Conservation (phyloP, 2,797 vertebrate species). For the Esox masquinongy region DNA sequence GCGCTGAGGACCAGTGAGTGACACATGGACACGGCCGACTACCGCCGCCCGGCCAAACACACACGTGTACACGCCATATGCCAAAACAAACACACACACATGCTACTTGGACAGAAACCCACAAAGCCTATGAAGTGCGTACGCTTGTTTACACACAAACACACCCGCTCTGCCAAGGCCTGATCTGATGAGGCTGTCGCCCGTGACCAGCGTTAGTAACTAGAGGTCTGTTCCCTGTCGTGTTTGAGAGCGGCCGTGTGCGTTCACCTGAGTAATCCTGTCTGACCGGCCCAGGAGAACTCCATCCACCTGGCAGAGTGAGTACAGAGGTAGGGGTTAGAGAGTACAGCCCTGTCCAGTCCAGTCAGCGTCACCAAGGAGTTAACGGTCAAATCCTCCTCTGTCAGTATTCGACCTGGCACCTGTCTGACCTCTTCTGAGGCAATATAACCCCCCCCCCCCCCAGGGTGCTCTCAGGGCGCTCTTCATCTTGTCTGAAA, state of each 20-base stretch:
- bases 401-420: not conserved
- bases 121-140: not conserved
- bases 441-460: not conserved
- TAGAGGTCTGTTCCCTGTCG: not conserved
- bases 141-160: not conserved
- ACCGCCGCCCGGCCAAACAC: not conserved
- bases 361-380: slow-evolving; percentile 34
- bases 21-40: not conserved
- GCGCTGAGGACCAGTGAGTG: slow-evolving; percentile 68
- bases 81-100: not conserved
- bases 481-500: not conserved
- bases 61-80: not conserved
- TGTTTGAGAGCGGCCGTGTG: not conserved
- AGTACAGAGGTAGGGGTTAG: not conserved
- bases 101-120: not conserved
- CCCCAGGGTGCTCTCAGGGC: not conserved
- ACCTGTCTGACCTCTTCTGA: slow-evolving; percentile 3
- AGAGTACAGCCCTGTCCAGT: slow-evolving; percentile 18
- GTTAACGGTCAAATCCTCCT: slow-evolving; percentile 10
- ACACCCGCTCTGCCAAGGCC: not conserved
- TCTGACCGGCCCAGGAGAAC: slow-evolving; percentile 1
- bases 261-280: slow-evolving; percentile 21
- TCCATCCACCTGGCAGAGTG: not conserved
- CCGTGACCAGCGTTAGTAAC: not conserved
- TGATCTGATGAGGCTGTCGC: not conserved